Base-by-base conservation (phyloP, 2,888 invertebrate species). In the Ophion slaviceki region DNA sequence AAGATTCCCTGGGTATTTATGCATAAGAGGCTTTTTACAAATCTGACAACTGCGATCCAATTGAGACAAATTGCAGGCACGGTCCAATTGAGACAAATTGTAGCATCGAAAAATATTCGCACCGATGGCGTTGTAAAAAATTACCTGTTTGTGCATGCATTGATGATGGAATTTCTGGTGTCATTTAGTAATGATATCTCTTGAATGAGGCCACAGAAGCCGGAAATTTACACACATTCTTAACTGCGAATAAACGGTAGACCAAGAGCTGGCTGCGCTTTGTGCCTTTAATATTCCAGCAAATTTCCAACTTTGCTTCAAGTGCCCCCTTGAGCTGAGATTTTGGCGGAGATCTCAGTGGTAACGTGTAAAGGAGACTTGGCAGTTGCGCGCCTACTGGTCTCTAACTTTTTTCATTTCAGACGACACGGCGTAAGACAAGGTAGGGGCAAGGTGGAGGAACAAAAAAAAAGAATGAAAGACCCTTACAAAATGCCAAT, bases 321-420 rank as follows among this genome's bases (percentile, higher is more conserved):
- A 53, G 36, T 36, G 14, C n/a, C 36, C n/a, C 68, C 36, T 62
- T 40, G 2, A 61, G 24, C 45, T 40, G 61, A 17, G 45, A 62
- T 17, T 75, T 71, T n/a, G 32, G 59, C n/a, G 67, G 24, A 62
- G 77, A 67, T 78, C 68, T 74, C 75, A 57, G 80, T 57, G 70
- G 75, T 53, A 40, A 75, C 70, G 78, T 78, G 74, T 70, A 76
- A 28, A n/a, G 57, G 66, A 47, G 59, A 59, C 70, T 62, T 36
- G 53, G 45, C 40, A 61, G 70, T 76, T 47, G 79, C 14, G 14
- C 14, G 47, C 47, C 14, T 11, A 47, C 62, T 59, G 59, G 62
- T 59, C n/a, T 36, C 14, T 14, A 85, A 81, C 78, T 85, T 85
- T 85, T 85, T 85, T 81, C 77, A 81, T 85, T 85, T 85, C 77